A percentile compares a stretch with the other conserved stretches of the same genome.
Evolutionary conservation across 2,797 vertebrate species (phyloP).

Genomic region (Helicolenus hilgendorfi): DNA sequence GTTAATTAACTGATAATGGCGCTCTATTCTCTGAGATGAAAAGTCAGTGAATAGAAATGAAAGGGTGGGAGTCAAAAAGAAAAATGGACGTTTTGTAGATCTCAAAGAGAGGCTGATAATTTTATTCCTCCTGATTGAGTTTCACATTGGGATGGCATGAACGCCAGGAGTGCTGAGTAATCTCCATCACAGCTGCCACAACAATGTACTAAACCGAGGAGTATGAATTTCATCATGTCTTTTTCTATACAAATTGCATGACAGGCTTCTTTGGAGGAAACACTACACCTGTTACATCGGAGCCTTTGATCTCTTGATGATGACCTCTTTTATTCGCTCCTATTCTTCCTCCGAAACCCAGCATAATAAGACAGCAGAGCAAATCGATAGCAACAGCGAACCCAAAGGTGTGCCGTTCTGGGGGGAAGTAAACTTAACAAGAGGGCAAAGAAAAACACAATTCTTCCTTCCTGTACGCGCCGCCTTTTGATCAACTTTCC

Average conservation of each 20-base stretch:
- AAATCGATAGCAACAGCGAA: constrained; percentile 55
- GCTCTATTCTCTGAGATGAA: constrained; percentile 69
- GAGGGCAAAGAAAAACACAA: constrained; percentile 28
- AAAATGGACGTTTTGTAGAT: constrained; percentile 66
- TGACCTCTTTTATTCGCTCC: constrained; percentile 62
- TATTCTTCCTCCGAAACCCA: constrained; percentile 10
- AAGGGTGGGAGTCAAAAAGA: constrained; percentile 52
- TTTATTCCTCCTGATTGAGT: constrained; percentile 73
- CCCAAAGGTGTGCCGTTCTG: constrained; percentile 14
- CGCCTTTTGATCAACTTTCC: constrained; percentile 79
- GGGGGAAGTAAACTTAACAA: constrained; percentile 34
- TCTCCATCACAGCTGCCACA: constrained; percentile 52
- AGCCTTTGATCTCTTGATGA: constrained; percentile 60
- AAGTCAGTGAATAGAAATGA: constrained; percentile 69
- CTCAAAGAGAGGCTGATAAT: constrained; percentile 66
- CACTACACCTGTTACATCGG: constrained; percentile 47
- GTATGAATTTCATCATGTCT: constrained; percentile 57
- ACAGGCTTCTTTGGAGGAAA: constrained; percentile 33
- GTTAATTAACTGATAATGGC: constrained; percentile 87
- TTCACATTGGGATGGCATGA: constrained; percentile 47
- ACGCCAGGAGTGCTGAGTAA: constrained; percentile 53
- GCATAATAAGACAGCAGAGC: constrained; percentile 27
- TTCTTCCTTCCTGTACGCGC: constrained; percentile 34
- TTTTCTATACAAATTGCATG: constrained; percentile 43
- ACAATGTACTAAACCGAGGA: constrained; percentile 40